Percentiles rank a stretch among this genome's conserved stretches.
These are phyloP conservation scores for Ptychoptera albimana DNA, from an alignment of 2,888 invertebrate genomes.

Conservation along the genomic window DNA sequence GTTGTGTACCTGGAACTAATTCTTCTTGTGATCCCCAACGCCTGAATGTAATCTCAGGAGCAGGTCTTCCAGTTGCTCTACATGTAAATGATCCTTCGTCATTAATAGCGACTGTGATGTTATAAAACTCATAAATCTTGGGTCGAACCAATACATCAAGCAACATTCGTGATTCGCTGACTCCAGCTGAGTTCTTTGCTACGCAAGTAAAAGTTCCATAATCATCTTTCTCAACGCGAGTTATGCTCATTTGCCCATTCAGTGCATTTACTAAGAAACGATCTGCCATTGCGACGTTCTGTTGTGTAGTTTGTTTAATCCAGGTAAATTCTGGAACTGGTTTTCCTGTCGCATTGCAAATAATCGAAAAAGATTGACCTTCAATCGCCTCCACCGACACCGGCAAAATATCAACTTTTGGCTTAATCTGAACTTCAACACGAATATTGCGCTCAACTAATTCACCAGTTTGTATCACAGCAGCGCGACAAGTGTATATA, in stretches of 20 bases:
- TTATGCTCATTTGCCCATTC: slow-evolving; percentile 57
- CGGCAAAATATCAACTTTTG: slow-evolving; percentile 48
- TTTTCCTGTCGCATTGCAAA: slow-evolving; percentile 68
- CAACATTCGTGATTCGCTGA: slow-evolving; percentile 47
- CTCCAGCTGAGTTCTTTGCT: slow-evolving; percentile 65
- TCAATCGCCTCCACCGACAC: slow-evolving; percentile 54
- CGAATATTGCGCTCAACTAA: slow-evolving; percentile 60
- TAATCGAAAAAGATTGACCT: slow-evolving; percentile 58
- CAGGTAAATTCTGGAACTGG: slow-evolving; percentile 71
- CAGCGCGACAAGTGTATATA: slow-evolving; percentile 72
- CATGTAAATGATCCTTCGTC: slow-evolving; percentile 53
- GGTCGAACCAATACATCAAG: slow-evolving; percentile 64
- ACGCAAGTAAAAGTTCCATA: slow-evolving; percentile 66
- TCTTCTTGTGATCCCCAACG: slow-evolving; percentile 51
- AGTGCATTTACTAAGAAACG: slow-evolving; percentile 45
- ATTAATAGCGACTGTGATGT: slow-evolving; percentile 48
- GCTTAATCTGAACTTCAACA: slow-evolving; percentile 56
- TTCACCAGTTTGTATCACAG: slow-evolving; percentile 66
- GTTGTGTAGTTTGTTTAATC: slow-evolving; percentile 58
- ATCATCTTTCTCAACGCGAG: slow-evolving; percentile 58
- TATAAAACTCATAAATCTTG: slow-evolving; percentile 59
- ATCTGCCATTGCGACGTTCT: slow-evolving; percentile 53
- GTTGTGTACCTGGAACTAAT: slow-evolving; percentile 45
- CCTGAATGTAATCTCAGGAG: slow-evolving; percentile 63
- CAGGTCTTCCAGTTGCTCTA: slow-evolving; percentile 64